These are phyloP conservation scores for Ceratina australensis DNA, from an alignment of 1,140 invertebrate species.

Conservation along the genomic window DNA sequence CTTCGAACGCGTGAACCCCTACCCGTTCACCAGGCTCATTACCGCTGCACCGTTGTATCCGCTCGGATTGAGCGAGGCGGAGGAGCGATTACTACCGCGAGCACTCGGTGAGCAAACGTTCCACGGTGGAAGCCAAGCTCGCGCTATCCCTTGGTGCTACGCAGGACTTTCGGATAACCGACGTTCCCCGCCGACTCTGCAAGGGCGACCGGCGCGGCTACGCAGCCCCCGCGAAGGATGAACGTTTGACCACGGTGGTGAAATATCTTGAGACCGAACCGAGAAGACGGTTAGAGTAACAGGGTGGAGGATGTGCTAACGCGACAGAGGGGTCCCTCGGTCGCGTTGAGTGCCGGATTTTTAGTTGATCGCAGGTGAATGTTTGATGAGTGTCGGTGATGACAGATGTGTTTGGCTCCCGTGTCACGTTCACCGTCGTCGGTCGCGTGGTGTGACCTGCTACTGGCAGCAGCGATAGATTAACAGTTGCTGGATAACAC, in stretches of 20 bases:
- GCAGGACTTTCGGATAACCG: too few species aligned
- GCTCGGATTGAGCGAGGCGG: slow-evolving; percentile 68
- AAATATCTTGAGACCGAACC: not conserved
- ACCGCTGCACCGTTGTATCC: slow-evolving; percentile 66
- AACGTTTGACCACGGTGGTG: not conserved
- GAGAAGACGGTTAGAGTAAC: not conserved
- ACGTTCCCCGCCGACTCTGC: not conserved
- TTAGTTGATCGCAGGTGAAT: slow-evolving; percentile 57
- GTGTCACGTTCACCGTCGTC: slow-evolving; percentile 39
- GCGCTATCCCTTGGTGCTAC: slow-evolving; percentile 1
- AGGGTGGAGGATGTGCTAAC: not conserved
- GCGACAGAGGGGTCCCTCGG: not conserved
- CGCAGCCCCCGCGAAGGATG: not conserved
- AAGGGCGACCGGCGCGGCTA: not conserved
- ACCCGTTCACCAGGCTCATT: slow-evolving; percentile 48
- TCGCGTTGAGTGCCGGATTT: slow-evolving; percentile 46
- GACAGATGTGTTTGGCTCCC: slow-evolving; percentile 68
- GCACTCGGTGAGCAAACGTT: slow-evolving; percentile 43
- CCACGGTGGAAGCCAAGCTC: slow-evolving; percentile 33
- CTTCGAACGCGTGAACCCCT: slow-evolving; percentile 2
- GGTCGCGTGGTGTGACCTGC: slow-evolving; percentile 32
- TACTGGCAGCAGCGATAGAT: slow-evolving; percentile 1
- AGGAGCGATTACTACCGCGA: slow-evolving; percentile 73
- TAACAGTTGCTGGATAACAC: not conserved
- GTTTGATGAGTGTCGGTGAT: slow-evolving; percentile 71